Evolutionary conservation across 1,140 invertebrate genomes (phyloP).

Genomic region (Bicyclus anynana): DNA sequence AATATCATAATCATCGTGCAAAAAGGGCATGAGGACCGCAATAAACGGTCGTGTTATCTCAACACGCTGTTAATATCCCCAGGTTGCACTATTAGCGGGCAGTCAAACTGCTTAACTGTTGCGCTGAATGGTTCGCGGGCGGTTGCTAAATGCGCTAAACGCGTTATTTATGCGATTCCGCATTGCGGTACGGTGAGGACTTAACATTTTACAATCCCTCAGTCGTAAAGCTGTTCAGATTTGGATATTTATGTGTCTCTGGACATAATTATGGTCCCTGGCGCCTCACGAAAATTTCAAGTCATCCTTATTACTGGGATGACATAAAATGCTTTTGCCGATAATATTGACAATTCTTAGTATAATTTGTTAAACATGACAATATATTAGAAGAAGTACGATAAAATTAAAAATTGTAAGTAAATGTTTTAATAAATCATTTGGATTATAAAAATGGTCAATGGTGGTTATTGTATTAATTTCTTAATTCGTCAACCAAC

Average conservation of each 20-base stretch:
- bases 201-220: conserved; percentile 20
- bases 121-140: conserved; percentile 24
- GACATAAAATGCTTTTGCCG: too few relatives aligned
- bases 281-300: neutral
- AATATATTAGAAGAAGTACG: too few relatives aligned
- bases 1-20: neutral
- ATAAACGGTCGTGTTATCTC: conserved; percentile 13
- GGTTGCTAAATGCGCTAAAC: conserved; percentile 31
- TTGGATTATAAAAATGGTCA: too few relatives aligned
- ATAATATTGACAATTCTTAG: too few relatives aligned
- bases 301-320: too few relatives aligned
- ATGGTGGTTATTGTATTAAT: too few relatives aligned
- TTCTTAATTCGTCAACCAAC: too few relatives aligned
- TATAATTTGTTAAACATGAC: too few relatives aligned
- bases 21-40: neutral
- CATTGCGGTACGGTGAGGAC: conserved; percentile 26
- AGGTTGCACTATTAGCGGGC: conserved; percentile 24
- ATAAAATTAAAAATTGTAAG: too few relatives aligned
- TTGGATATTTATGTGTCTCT: neutral
- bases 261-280: neutral
- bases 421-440: too few relatives aligned
- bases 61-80: conserved; percentile 18
- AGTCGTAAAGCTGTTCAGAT: neutral
- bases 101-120: conserved; percentile 27
- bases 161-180: conserved; percentile 31